phyloP scores from a whole-genome alignment of 2,113 vertebrate genomes.

The Mirza zaza region DNA sequence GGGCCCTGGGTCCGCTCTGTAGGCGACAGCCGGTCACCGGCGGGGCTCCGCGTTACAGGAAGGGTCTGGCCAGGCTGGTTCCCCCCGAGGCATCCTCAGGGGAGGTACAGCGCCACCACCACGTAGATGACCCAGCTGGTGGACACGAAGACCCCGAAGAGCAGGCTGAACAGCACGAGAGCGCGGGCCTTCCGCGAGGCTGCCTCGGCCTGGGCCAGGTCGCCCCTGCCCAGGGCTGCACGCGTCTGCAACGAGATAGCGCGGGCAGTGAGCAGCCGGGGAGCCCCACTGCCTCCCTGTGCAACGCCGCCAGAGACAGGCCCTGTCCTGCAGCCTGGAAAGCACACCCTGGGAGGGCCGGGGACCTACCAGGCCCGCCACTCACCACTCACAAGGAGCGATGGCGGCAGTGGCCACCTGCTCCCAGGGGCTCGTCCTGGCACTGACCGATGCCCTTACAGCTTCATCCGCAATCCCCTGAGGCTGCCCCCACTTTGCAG shows the following conservation, averaged over 20 bases:
- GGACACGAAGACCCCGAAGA: conserved; percentile 86
- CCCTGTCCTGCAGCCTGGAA: rapidly evolving
- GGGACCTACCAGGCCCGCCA: background rate
- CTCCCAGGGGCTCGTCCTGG: rapidly evolving
- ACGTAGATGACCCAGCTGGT: conserved; percentile 88
- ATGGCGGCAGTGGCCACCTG: background rate
- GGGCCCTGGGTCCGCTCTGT: background rate
- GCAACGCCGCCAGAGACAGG: rapidly evolving
- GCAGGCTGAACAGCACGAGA: conserved; percentile 87
- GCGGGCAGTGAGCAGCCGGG: rapidly evolving
- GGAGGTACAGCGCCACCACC: conserved; percentile 83
- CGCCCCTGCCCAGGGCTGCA: conserved; percentile 82
- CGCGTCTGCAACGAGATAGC: conserved; percentile 81
- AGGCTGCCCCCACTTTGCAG: background rate
- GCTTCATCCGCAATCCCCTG: background rate
- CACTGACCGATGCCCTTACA: rapidly evolving
- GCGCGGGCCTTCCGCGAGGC: conserved; percentile 85
- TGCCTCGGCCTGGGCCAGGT: conserved; percentile 80
- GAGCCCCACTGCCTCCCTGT: rapidly evolving
- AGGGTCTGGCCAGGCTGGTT: background rate
- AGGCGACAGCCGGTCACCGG: rapidly evolving
- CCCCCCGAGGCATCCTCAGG: background rate
- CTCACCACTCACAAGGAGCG: rapidly evolving
- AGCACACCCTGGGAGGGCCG: rapidly evolving
- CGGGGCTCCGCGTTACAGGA: background rate